Conservation (phyloP, 2,797 vertebrate genomes). For the Rousettus madagascariensis region DNA sequence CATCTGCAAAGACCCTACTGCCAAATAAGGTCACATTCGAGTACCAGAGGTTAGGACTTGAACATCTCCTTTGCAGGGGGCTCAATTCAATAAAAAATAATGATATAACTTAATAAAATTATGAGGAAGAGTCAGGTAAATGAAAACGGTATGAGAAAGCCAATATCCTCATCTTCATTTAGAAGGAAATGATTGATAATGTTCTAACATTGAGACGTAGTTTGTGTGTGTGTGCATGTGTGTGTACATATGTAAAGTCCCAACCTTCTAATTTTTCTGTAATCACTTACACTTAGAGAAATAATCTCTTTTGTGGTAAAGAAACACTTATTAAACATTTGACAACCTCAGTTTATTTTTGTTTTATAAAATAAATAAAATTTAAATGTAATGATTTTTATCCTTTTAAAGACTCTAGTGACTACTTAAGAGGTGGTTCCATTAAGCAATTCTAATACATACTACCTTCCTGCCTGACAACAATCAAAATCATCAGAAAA, state of each 20-base stretch:
- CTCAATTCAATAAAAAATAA: not conserved
- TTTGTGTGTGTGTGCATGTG: fast-evolving
- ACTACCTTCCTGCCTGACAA: not conserved
- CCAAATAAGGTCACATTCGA: not conserved
- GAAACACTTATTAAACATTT: slow-evolving; percentile 13
- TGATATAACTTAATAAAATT: not conserved
- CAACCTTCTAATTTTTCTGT: not conserved
- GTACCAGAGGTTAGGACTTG: not conserved
- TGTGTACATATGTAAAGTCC: not conserved
- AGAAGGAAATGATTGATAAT: not conserved
- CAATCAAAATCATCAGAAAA: not conserved
- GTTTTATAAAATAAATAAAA: not conserved
- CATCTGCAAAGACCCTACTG: not conserved
- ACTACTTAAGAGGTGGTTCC: not conserved
- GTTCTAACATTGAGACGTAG: not conserved
- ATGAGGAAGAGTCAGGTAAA: not conserved
- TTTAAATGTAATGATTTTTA: not conserved
- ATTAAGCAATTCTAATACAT: not conserved
- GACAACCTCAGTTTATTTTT: slow-evolving; percentile 15
- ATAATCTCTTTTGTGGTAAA: not conserved
- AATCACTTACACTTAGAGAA: not conserved
- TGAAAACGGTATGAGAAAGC: not conserved
- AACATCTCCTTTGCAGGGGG: not conserved
- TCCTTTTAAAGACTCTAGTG: not conserved
- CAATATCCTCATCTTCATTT: not conserved